phyloP scores from a whole-genome alignment of 2,888 invertebrate genomes.

The Therioaphis trifolii region DNA sequence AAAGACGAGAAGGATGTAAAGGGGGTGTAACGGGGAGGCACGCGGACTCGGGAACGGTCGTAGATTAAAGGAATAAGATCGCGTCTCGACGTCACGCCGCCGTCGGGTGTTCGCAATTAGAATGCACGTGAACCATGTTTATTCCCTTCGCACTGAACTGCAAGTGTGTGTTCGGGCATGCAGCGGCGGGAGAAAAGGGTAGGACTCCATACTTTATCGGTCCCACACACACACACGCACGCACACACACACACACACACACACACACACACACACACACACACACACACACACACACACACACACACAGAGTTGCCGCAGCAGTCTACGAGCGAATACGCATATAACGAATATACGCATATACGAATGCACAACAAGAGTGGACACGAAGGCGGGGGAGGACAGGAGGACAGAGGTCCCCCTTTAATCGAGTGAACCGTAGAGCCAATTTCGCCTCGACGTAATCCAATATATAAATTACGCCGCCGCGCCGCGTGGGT shows the following conservation, averaged over 20 bases:
- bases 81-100: neutral
- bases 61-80: too few species aligned
- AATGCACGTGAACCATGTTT: slow-evolving; percentile 4
- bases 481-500: too few species aligned
- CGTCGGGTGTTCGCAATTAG: neutral
- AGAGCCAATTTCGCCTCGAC: slow-evolving; percentile 44
- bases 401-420: too few species aligned
- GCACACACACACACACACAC: neutral
- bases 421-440: slow-evolving; percentile 43
- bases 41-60: too few species aligned
- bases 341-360: too few species aligned
- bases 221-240: neutral
- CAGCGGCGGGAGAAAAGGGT: neutral
- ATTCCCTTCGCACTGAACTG: too few species aligned
- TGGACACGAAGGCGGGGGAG: neutral
- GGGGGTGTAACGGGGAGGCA: too few species aligned
- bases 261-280: too few species aligned
- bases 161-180: neutral
- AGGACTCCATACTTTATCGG: neutral
- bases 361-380: too few species aligned
- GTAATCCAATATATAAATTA: slow-evolving; percentile 54
- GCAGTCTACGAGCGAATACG: too few species aligned
- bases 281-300: neutral
- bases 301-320: too few species aligned
- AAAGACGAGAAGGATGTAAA: too few species aligned